Evolutionary conservation across 2,888 invertebrate species (phyloP).

Genomic region (Anthophora plumipes): DNA sequence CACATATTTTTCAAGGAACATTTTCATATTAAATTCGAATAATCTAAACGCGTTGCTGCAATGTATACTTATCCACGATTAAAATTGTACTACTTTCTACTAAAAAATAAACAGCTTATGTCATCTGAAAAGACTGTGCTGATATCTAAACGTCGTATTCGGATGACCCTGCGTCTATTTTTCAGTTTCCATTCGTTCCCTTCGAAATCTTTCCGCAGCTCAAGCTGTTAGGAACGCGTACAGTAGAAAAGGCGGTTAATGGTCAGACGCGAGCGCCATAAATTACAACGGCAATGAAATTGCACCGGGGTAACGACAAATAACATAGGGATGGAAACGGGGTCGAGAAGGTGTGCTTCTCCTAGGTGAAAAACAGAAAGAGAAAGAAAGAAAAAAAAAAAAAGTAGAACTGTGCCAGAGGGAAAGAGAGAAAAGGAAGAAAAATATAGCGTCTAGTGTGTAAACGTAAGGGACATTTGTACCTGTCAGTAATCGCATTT

Average conservation of each 20-base stretch:
- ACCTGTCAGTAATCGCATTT: conserved; percentile 70
- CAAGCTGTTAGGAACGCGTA: background rate
- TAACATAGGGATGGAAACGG: background rate
- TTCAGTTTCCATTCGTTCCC: too few relatives aligned
- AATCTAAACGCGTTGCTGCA: too few relatives aligned
- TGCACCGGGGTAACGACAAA: conserved; percentile 2
- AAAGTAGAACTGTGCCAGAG: background rate
- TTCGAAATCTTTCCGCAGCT: background rate
- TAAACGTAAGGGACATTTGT: conserved; percentile 69
- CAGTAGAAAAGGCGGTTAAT: conserved; percentile 13
- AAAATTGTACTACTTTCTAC: too few relatives aligned
- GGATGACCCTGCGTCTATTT: too few relatives aligned
- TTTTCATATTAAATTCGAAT: too few relatives aligned
- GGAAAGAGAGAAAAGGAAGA: background rate
- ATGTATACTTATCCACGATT: too few relatives aligned
- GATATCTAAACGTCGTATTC: too few relatives aligned
- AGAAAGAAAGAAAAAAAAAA: too few relatives aligned
- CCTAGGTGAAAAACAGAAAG: conserved; percentile 12
- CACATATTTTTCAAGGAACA: too few relatives aligned
- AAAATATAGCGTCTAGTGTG: conserved; percentile 46
- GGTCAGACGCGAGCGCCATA: conserved; percentile 13
- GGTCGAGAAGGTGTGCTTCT: conserved; percentile 1
- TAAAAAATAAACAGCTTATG: too few relatives aligned
- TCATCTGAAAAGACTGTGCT: too few relatives aligned
- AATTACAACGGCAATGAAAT: conserved; percentile 30